A percentile compares a stretch with the other conserved stretches of the same genome.
These are phyloP conservation scores for Creontiades dilutus DNA, from an alignment of 2,888 invertebrate species.

Conservation along the genomic window DNA sequence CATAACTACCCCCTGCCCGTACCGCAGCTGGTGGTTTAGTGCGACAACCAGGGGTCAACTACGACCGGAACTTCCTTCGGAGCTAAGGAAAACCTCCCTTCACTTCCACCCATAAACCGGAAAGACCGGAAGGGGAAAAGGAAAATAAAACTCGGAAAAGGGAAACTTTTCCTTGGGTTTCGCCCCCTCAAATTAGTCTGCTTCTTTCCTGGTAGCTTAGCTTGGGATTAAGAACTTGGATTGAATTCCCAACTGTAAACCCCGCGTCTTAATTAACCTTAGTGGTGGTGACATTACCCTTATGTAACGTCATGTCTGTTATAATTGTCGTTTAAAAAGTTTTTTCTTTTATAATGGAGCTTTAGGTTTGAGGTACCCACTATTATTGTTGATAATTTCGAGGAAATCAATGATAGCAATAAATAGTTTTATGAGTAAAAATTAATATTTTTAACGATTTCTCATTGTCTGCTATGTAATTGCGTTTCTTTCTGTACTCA, in stretches of 20 bases:
- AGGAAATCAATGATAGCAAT: too few relatives aligned
- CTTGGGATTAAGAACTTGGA: slow-evolving; percentile 32
- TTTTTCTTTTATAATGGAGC: too few relatives aligned
- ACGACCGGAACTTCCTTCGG: background rate
- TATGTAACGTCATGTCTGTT: background rate
- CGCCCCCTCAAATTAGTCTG: slow-evolving; percentile 22
- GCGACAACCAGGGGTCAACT: slow-evolving; percentile 20
- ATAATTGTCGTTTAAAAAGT: too few relatives aligned
- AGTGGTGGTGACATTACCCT: slow-evolving; percentile 4
- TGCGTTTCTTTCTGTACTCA: too few relatives aligned
- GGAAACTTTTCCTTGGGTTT: background rate
- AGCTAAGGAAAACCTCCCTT: background rate
- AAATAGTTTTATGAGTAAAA: too few relatives aligned
- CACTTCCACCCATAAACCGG: background rate
- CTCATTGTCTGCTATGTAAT: too few relatives aligned
- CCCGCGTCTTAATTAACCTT: background rate
- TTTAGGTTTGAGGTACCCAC: too few relatives aligned
- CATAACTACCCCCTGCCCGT: background rate
- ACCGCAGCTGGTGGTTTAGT: background rate
- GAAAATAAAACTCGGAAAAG: slow-evolving; percentile 1
- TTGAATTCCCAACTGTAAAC: slow-evolving; percentile 16
- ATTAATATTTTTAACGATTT: too few relatives aligned
- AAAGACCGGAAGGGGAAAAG: slow-evolving; percentile 8
- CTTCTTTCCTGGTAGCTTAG: background rate
- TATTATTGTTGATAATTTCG: too few relatives aligned